phyloP scores from a whole-genome alignment of 2,113 vertebrate genomes.

The Sebastes schlegelii region DNA sequence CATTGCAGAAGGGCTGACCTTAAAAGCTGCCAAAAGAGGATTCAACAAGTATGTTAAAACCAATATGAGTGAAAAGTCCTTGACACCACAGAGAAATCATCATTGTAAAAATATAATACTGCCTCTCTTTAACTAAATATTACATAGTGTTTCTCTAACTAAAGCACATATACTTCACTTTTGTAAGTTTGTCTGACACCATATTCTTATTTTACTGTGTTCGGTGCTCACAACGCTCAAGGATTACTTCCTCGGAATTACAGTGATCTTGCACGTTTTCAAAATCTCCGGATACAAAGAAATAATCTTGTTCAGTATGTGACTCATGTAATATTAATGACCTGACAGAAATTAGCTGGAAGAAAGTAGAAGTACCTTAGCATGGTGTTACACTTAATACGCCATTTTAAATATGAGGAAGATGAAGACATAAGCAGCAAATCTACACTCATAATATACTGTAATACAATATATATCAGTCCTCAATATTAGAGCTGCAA shows the following conservation, averaged over 20 bases:
- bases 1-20: conserved; percentile 42
- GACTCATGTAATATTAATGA: neutral
- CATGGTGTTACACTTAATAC: neutral
- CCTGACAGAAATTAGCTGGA: neutral
- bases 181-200: neutral
- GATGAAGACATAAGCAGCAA: neutral
- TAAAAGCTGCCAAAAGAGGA: conserved; percentile 45
- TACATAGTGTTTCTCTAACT: neutral
- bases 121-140: neutral
- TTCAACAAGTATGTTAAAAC: conserved; percentile 51
- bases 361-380: neutral
- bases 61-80: conserved; percentile 24
- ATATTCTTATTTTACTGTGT: neutral
- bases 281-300: neutral
- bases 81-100: conserved; percentile 12
- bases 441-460: neutral
- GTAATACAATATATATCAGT: neutral
- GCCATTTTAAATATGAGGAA: neutral
- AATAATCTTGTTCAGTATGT: neutral
- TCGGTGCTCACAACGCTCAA: neutral
- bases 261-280: neutral
- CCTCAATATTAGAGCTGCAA: too few species aligned
- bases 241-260: neutral
- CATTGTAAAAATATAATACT: conserved; percentile 1
- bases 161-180: conserved; percentile 11